phyloP scores from a whole-genome alignment of 2,888 invertebrate species.

The Rosalia funebris region DNA sequence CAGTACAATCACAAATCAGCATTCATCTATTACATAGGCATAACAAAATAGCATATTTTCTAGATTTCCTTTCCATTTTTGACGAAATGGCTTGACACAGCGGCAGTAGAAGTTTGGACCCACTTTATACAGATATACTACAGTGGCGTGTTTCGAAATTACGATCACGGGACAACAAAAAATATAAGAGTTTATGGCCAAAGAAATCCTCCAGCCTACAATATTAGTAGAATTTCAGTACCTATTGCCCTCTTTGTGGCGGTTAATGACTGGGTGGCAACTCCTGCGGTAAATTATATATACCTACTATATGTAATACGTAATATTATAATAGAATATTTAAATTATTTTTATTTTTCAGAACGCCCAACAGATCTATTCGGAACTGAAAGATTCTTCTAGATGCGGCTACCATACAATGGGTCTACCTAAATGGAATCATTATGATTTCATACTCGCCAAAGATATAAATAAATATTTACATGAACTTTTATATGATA shows the following conservation, averaged over 20 bases:
- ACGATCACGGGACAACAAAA: neutral
- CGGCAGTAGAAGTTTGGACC: slow-evolving; percentile 22
- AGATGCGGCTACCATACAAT: slow-evolving; percentile 18
- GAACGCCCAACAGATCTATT: slow-evolving; percentile 19
- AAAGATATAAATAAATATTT: slow-evolving; percentile 12
- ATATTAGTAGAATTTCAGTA: neutral
- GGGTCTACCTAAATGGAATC: slow-evolving; percentile 12
- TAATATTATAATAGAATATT: too few species aligned
- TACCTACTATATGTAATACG: too few species aligned
- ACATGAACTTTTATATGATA: slow-evolving; percentile 1
- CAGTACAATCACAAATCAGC: too few species aligned
- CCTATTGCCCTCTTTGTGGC: neutral
- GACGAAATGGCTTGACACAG: slow-evolving; percentile 24
- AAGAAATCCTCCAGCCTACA: neutral
- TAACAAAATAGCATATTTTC: too few species aligned
- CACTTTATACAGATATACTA: neutral
- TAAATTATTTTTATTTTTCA: slow-evolving; percentile 8
- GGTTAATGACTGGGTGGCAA: neutral
- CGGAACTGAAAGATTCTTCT: slow-evolving; percentile 4
- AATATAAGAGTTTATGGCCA: neutral
- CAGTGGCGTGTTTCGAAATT: neutral
- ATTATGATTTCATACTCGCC: slow-evolving; percentile 13
- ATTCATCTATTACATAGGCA: too few species aligned
- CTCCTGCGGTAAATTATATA: neutral
- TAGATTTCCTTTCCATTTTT: neutral